These are phyloP conservation scores for Volucella inflata DNA, from an alignment of 2,888 invertebrate species.

Conservation along the genomic window DNA sequence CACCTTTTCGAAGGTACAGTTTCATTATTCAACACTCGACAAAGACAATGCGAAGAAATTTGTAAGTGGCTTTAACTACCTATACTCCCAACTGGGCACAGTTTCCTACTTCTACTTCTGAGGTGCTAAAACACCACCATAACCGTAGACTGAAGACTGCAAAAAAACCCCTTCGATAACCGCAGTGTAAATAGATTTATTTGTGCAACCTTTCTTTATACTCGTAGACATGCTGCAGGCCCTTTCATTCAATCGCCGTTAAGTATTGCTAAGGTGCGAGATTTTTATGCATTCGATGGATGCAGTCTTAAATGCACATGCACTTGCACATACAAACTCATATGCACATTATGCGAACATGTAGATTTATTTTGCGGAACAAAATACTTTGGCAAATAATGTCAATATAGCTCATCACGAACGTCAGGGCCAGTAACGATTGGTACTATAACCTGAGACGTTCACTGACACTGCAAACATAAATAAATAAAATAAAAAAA, in stretches of 20 bases:
- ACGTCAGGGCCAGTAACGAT: constrained; percentile 11
- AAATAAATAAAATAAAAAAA: no score
- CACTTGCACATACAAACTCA: no score
- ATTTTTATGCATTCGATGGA: background rate
- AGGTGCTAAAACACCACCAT: constrained; percentile 3
- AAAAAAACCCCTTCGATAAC: constrained; percentile 20
- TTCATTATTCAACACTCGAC: constrained; percentile 41
- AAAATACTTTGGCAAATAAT: constrained; percentile 38
- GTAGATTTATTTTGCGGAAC: constrained; percentile 31
- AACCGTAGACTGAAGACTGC: constrained; percentile 23
- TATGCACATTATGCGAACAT: background rate
- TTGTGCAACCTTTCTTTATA: constrained; percentile 18
- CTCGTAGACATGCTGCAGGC: constrained; percentile 2
- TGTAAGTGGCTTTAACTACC: constrained; percentile 2
- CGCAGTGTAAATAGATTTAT: constrained; percentile 47
- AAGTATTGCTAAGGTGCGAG: constrained; percentile 8
- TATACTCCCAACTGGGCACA: background rate
- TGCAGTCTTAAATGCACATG: background rate
- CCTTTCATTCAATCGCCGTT: constrained; percentile 19
- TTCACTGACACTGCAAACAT: background rate
- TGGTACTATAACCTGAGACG: constrained; percentile 16
- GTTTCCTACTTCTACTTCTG: background rate
- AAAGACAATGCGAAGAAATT: constrained; percentile 42
- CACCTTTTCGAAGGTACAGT: constrained; percentile 40
- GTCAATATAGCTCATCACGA: constrained; percentile 11